Evolutionary conservation across 2,113 vertebrate species (phyloP).

Genomic region (Toxotes jaculatrix): DNA sequence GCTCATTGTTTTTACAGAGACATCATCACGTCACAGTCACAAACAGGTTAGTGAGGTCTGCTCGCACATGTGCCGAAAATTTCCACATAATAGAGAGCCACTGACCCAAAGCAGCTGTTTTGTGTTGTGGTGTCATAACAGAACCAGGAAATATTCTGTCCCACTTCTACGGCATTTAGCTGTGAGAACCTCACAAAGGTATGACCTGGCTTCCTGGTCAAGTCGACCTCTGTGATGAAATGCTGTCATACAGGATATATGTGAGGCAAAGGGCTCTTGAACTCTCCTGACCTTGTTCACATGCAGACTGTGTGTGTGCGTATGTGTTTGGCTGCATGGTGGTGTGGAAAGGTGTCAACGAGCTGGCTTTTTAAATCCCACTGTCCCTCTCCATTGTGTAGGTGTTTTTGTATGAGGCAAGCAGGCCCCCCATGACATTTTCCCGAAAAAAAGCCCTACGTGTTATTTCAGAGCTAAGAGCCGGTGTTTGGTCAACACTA

Average conservation of each 20-base stretch:
- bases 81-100: slow-evolving; percentile 30
- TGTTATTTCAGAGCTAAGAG: slow-evolving; percentile 40
- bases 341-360: slow-evolving; percentile 50
- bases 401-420: slow-evolving; percentile 40
- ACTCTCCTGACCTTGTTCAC: slow-evolving; percentile 42
- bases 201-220: slow-evolving; percentile 67
- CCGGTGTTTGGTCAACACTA: slow-evolving; percentile 46
- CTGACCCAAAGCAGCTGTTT: slow-evolving; percentile 48
- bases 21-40: slow-evolving; percentile 10
- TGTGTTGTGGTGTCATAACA: slow-evolving; percentile 41
- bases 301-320: slow-evolving; percentile 7
- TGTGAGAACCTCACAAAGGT: slow-evolving; percentile 57
- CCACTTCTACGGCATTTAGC: slow-evolving; percentile 31
- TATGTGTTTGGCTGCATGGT: not conserved
- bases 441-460: slow-evolving; percentile 5
- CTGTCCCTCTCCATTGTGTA: slow-evolving; percentile 61
- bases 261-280: slow-evolving; percentile 59
- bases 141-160: slow-evolving; percentile 59
- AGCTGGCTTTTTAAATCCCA: slow-evolving; percentile 53
- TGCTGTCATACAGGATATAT: slow-evolving; percentile 71
- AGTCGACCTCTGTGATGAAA: slow-evolving; percentile 53
- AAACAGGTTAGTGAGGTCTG: slow-evolving; percentile 45
- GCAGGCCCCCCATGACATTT: slow-evolving; percentile 39
- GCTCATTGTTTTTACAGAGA: slow-evolving; percentile 10
- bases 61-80: slow-evolving; percentile 14